Percentiles rank a stretch among this genome's conserved stretches.
These are phyloP conservation scores for Sebastes minor DNA, from an alignment of 2,797 vertebrate genomes.

Conservation along the genomic window DNA sequence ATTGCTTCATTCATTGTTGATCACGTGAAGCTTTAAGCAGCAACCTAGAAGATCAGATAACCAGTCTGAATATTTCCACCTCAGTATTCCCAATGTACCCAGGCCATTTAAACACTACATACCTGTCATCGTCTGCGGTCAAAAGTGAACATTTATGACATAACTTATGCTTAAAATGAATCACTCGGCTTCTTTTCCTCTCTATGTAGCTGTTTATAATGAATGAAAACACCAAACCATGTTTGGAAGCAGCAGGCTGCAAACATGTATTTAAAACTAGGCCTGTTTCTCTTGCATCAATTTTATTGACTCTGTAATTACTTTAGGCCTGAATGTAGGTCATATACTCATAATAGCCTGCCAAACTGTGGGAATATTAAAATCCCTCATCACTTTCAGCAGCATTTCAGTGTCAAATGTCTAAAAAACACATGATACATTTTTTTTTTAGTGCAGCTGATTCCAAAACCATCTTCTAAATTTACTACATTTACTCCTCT, in stretches of 20 bases:
- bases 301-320: not conserved
- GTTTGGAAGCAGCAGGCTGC: not conserved
- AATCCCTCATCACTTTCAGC: not conserved
- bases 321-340: not conserved
- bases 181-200: not conserved
- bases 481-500: not conserved
- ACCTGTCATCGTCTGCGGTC: not conserved
- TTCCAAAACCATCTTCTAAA: not conserved
- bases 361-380: not conserved
- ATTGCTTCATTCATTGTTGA: constrained; percentile 32
- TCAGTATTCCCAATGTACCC: not conserved
- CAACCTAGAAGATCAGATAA: constrained; percentile 15
- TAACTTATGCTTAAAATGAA: not conserved
- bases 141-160: not conserved
- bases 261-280: not conserved
- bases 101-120: not conserved
- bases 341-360: not conserved
- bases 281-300: not conserved
- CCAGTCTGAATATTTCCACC: not conserved
- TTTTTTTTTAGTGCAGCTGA: not conserved
- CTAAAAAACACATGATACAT: not conserved
- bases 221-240: not conserved
- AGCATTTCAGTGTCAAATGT: not conserved
- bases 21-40: constrained; percentile 21
- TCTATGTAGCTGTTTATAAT: not conserved